Percentiles rank a stretch among this genome's conserved stretches.
phyloP scores from a whole-genome alignment of 1,140 invertebrate genomes.

The Aphis gossypii region DNA sequence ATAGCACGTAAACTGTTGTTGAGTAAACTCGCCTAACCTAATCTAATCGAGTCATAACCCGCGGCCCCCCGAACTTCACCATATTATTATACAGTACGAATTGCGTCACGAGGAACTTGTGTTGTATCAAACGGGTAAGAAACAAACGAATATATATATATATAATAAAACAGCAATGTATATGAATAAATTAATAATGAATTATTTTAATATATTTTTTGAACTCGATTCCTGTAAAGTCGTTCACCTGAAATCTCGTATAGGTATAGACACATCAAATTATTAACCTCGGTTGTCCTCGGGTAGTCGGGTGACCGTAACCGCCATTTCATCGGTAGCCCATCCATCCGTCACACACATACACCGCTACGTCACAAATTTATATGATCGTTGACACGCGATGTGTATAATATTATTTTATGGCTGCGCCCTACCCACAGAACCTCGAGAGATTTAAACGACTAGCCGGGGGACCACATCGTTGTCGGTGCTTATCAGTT shows the following conservation, averaged over 20 bases:
- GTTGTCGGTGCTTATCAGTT: not conserved
- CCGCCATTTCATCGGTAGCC: not conserved
- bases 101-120: not conserved
- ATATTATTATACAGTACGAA: not conserved
- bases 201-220: not conserved
- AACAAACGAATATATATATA: not conserved
- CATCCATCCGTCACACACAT: not conserved
- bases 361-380: not conserved
- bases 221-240: not conserved
- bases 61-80: not conserved
- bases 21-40: slow-evolving; percentile 1
- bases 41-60: not conserved
- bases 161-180: not conserved
- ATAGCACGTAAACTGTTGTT: not conserved
- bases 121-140: not conserved
- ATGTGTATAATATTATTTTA: not conserved
- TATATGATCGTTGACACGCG: not conserved
- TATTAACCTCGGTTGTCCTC: not conserved
- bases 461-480: not conserved
- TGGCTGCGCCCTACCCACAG: not conserved
- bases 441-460: not conserved
- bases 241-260: not conserved
- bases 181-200: not conserved
- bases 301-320: not conserved
- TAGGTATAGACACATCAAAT: not conserved